Evolutionary conservation across 2,888 invertebrate genomes (phyloP), one percentile per base, ranked within the genome.

Genomic region (Neoaliturus tenellus): DNA sequence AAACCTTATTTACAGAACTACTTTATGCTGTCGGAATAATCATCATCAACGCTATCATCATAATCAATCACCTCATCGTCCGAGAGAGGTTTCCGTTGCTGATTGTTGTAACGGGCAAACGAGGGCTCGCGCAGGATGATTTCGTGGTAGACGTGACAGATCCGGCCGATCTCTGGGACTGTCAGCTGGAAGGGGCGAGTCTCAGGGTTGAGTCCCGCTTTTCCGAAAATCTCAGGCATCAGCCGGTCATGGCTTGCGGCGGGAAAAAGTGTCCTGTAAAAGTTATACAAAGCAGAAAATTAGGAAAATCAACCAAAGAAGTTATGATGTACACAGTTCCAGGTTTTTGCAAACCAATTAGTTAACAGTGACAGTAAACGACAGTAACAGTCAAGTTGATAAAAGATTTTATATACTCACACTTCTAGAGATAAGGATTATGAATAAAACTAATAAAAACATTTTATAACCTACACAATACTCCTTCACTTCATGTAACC

Each of bases 91-190:
- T 83, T 28, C 58, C 80, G 71, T 81, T 84, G 0, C n/a, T 31
- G 41, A 39, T 73, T n/a, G 80, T 88, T 87, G 80, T 88, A 88
- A 31, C 85, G 85, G 12, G 84, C 82, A 6, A 88, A 82, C 23
- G 80, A 71, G 0, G 88, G 87, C 14, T 85, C 83, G 14, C 86
- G 83, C 17, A 85, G 69, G 85, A 96, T 93, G 48, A 97, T 93
- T 86, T 94, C 92, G 87, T 93, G 93, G 90, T 98, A 99, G 0
- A 95, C 96, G 87, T 94, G 92, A 87, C 96, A 95, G 82, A 99
- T 90, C 87, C 95, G 92, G 10, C 94, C 92, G 89, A 97, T 95
- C 89, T 98, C 98, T 82, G 94, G 93, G 82, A 97, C 94, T 0
- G 95, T 93, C 78, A 98, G 91, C 89, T 96, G 92, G 88, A 93